Evolutionary conservation across 2,888 invertebrate genomes (phyloP).

Genomic region (Agrochola lota): DNA sequence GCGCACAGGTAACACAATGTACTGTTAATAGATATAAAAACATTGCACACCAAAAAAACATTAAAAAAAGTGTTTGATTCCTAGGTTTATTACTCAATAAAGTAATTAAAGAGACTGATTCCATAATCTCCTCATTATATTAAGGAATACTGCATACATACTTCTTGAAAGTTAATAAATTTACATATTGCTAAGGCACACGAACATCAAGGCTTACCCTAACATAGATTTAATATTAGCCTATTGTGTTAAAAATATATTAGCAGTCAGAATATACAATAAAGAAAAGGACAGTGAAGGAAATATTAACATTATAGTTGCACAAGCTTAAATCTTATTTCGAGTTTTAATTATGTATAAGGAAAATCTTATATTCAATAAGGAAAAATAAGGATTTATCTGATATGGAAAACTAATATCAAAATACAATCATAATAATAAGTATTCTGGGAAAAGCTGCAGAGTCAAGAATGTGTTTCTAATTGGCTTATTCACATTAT

Average conservation of each 20-base stretch:
- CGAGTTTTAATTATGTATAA: not conserved
- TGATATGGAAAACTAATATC: not conserved
- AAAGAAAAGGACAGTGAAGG: not conserved
- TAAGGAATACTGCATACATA: not conserved
- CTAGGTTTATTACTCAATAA: conserved; percentile 29
- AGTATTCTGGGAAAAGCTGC: not conserved
- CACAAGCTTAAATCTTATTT: not conserved
- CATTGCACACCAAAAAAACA: conserved; percentile 30
- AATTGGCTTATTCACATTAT: not conserved
- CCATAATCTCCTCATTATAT: not conserved
- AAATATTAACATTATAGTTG: conserved; percentile 24
- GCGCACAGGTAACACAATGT: conserved; percentile 37
- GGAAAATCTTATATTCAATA: not conserved
- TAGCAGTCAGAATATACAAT: conserved; percentile 8
- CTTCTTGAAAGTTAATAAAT: not conserved
- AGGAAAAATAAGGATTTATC: not conserved
- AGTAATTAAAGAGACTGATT: conserved; percentile 14
- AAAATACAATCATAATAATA: not conserved
- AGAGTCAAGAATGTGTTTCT: not conserved
- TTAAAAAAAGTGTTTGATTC: not conserved
- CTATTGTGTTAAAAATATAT: not conserved
- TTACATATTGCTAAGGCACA: conserved; percentile 27
- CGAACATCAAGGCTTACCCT: not conserved
- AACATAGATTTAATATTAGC: not conserved
- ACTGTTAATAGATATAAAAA: conserved; percentile 1